Evolutionary conservation across 2,888 invertebrate genomes (phyloP).

Genomic region (Anagyrus pseudococci): DNA sequence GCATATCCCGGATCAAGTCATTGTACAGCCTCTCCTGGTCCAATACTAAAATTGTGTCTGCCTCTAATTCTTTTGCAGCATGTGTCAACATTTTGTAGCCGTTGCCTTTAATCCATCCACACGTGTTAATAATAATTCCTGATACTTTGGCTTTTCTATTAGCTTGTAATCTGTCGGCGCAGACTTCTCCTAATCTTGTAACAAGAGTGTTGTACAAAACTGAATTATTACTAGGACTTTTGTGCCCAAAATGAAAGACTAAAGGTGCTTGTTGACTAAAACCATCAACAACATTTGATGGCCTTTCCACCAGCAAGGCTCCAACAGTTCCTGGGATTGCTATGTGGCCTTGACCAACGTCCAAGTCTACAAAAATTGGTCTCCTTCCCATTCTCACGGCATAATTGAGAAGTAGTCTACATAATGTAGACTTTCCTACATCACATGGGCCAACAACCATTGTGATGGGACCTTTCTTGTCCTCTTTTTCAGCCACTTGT

Average conservation of each 20-base stretch:
- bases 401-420: constrained; percentile 89
- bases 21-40: constrained; percentile 97
- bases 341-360: constrained; percentile 93
- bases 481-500: constrained; percentile 77
- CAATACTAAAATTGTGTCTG: constrained; percentile 92
- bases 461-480: constrained; percentile 80
- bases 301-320: constrained; percentile 88
- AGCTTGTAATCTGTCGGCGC: constrained; percentile 81
- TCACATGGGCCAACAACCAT: constrained; percentile 95
- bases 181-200: constrained; percentile 83
- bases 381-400: constrained; percentile 87
- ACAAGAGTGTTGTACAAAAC: constrained; percentile 85
- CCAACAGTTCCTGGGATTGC: constrained; percentile 93
- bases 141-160: constrained; percentile 87
- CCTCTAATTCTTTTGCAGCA: constrained; percentile 93
- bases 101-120: constrained; percentile 94
- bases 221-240: constrained; percentile 75
- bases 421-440: constrained; percentile 95
- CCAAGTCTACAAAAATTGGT: constrained; percentile 93
- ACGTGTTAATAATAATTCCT: constrained; percentile 96
- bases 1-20: constrained; percentile 92
- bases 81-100: constrained; percentile 89
- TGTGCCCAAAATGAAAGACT: constrained; percentile 93
- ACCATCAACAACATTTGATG: constrained; percentile 93
- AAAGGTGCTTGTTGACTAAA: constrained; percentile 93